These are phyloP conservation scores for Luperina testacea DNA, from an alignment of 2,888 invertebrate genomes.

Conservation along the genomic window DNA sequence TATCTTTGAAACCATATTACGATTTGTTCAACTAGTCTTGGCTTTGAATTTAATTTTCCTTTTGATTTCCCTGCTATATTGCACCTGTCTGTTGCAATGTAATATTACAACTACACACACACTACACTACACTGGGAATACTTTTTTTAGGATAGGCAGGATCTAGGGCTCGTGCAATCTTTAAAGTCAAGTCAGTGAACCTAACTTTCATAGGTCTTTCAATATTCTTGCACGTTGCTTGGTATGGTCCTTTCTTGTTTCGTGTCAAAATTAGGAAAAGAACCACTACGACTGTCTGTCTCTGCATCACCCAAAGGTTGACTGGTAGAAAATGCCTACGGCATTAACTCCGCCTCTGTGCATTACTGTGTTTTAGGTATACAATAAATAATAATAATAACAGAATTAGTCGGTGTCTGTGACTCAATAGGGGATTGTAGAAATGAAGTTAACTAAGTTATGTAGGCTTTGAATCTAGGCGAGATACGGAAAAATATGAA, in stretches of 20 bases:
- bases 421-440: not conserved
- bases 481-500: not conserved
- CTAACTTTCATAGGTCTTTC: not conserved
- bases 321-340: not conserved
- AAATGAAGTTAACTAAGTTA: not conserved
- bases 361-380: not conserved
- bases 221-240: not conserved
- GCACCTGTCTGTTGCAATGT: not conserved
- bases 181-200: not conserved
- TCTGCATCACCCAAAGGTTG: not conserved
- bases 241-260: not conserved
- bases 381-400: not conserved
- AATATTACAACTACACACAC: not conserved
- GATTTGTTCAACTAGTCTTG: not conserved
- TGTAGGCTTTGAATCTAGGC: not conserved
- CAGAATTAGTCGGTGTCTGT: not conserved
- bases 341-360: not conserved
- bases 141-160: not conserved
- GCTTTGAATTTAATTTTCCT: not conserved
- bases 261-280: not conserved
- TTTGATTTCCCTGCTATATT: not conserved
- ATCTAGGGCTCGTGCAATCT: not conserved
- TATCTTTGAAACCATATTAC: not conserved
- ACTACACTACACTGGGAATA: not conserved
- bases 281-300: not conserved